These are phyloP conservation scores for Bergia puertoricense DNA, from an alignment of 92 coral and sea anemone species.

Conservation along the genomic window DNA sequence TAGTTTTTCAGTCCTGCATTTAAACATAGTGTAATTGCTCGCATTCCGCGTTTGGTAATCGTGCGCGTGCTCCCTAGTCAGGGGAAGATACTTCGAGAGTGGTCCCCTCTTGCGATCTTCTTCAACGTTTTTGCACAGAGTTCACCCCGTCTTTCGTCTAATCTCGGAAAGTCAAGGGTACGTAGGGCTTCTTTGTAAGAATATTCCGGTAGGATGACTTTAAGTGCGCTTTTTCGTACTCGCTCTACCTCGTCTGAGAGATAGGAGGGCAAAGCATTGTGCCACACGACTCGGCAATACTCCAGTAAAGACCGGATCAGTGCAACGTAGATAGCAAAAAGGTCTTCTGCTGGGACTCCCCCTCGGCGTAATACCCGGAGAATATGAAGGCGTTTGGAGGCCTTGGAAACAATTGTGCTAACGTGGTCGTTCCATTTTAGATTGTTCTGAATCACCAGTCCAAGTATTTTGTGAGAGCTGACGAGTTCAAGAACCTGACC, in stretches of 20 bases:
- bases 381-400: conserved; percentile 34
- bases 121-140: background rate
- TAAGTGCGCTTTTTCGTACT: background rate
- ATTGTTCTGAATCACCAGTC: conserved; percentile 34
- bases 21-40: too few relatives aligned
- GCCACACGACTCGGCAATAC: background rate
- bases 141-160: background rate
- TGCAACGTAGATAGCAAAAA: conserved; percentile 14
- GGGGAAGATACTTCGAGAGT: too few relatives aligned
- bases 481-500: conserved; percentile 53
- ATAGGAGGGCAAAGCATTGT: background rate
- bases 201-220: background rate
- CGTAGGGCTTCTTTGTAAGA: background rate
- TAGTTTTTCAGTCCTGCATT: too few relatives aligned
- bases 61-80: too few relatives aligned
- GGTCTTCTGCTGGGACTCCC: conserved; percentile 21
- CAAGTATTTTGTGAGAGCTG: conserved; percentile 43
- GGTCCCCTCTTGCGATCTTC: background rate
- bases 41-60: too few relatives aligned
- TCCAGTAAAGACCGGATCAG: background rate
- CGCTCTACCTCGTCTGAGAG: background rate
- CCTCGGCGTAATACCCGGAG: conserved; percentile 34
- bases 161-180: background rate
- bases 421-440: conserved; percentile 39
- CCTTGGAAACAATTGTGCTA: conserved; percentile 12